phyloP scores from a whole-genome alignment of 2,113 vertebrate genomes.

The Otocyon megalotis region DNA sequence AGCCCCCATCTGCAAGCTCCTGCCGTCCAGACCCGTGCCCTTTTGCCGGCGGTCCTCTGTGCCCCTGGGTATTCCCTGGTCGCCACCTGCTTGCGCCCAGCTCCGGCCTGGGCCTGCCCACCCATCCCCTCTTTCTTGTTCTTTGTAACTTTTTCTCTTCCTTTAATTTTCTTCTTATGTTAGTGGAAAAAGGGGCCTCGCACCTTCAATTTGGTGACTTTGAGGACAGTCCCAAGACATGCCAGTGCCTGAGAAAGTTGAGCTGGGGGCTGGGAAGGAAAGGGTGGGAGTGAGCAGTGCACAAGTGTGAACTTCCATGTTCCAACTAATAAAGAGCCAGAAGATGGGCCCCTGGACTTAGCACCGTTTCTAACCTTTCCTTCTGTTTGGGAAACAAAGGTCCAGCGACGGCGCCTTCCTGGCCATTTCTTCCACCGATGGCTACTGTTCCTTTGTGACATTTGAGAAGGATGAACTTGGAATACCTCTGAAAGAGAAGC shows the following conservation, averaged over 20 bases:
- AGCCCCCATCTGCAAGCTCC: accelerated
- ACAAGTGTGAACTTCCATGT: not conserved
- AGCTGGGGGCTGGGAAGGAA: not conserved
- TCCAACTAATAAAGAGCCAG: too few relatives aligned
- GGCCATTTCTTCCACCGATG: conserved; percentile 97
- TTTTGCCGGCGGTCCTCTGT: not conserved
- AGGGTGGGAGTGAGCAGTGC: accelerated
- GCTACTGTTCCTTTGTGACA: conserved; percentile 97
- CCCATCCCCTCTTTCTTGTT: accelerated
- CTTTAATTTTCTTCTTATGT: not conserved
- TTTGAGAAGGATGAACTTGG: conserved; percentile 95
- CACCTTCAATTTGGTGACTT: not conserved
- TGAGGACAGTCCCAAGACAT: too few relatives aligned
- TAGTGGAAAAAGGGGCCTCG: not conserved
- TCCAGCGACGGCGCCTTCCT: conserved; percentile 95
- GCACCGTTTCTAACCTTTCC: not conserved
- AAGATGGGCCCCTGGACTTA: accelerated
- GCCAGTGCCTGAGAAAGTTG: accelerated
- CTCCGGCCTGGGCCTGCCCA: not conserved
- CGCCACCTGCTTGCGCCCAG: accelerated
- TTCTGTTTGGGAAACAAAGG: conserved; percentile 85
- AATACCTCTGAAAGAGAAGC: conserved; percentile 93
- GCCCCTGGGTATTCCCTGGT: too few relatives aligned
- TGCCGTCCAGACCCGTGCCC: not conserved
- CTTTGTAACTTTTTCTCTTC: not conserved